Conservation (phyloP, 2,888 invertebrate species). For the Antheraea assamensis region DNA sequence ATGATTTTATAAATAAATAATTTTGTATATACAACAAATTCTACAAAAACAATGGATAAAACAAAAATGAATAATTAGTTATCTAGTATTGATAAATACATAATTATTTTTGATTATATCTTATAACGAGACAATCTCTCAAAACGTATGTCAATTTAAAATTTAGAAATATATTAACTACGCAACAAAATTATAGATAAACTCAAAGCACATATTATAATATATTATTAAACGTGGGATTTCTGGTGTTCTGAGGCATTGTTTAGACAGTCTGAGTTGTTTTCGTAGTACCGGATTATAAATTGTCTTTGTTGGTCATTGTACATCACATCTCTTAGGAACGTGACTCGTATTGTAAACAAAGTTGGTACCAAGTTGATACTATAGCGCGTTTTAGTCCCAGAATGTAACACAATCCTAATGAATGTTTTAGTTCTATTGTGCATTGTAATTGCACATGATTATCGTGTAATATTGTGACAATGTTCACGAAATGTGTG, state of each 20-base stretch:
- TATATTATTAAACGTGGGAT: conserved; percentile 10
- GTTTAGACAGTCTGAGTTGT: conserved; percentile 14
- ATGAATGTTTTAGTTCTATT: conserved; percentile 20
- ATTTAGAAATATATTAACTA: neutral
- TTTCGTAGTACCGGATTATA: conserved; percentile 13
- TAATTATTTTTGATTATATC: neutral
- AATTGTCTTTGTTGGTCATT: conserved; percentile 27
- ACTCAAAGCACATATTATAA: neutral
- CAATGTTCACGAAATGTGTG: conserved; percentile 3
- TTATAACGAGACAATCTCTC: neutral
- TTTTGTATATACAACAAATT: too few relatives aligned
- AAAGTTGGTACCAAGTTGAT: conserved; percentile 28
- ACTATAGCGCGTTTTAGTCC: conserved; percentile 6
- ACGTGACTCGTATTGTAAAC: conserved; percentile 54
- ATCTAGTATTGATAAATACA: too few relatives aligned
- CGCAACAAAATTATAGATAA: neutral
- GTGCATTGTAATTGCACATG: too few relatives aligned
- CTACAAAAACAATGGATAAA: too few relatives aligned
- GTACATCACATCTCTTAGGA: conserved; percentile 43
- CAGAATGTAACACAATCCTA: neutral
- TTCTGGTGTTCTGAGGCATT: conserved; percentile 14
- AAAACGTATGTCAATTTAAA: neutral
- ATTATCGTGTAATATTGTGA: conserved; percentile 26
- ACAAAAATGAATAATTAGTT: too few relatives aligned
- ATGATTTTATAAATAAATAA: too few relatives aligned